Conservation (phyloP, 2,888 invertebrate species). For the Microdon myrmicae region DNA sequence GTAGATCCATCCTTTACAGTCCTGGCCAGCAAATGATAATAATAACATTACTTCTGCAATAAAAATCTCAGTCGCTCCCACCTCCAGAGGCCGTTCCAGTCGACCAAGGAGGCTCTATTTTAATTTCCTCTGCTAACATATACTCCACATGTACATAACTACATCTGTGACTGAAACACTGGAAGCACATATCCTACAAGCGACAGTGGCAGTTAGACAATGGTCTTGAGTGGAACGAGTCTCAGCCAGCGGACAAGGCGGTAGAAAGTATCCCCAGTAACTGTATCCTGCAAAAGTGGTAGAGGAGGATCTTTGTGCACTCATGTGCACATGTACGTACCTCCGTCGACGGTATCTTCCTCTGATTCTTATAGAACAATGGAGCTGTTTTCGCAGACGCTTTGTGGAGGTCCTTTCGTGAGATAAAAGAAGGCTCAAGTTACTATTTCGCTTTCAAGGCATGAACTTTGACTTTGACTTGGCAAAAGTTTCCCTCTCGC, state of each 20-base stretch:
- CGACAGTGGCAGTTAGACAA: constrained; percentile 34
- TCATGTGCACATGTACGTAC: constrained; percentile 38
- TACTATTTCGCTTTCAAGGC: constrained; percentile 64
- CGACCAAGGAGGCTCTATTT: no score
- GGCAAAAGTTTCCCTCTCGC: constrained; percentile 47
- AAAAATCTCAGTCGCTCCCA: constrained; percentile 32
- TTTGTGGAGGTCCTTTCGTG: constrained; percentile 41
- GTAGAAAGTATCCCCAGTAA: no score
- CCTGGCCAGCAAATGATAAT: constrained; percentile 45
- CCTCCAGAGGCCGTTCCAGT: no score
- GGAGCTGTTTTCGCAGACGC: constrained; percentile 28
- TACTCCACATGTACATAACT: no score
- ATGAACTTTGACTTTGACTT: constrained; percentile 56
- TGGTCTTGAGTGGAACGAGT: constrained; percentile 45
- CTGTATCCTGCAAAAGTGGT: no score
- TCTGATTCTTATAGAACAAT: constrained; percentile 37
- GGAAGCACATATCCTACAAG: constrained; percentile 38
- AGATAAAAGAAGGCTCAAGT: constrained; percentile 59
- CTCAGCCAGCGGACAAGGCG: constrained; percentile 17
- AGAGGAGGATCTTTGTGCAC: constrained; percentile 17
- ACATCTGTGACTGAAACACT: no score
- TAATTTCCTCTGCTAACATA: no score
- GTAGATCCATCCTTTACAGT: no score
- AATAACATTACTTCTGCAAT: constrained; percentile 46
- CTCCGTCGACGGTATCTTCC: constrained; percentile 16